Percentiles rank a stretch among this genome's conserved stretches.
Conservation (phyloP, 2,113 vertebrate species). For the Mustela lutreola region DNA sequence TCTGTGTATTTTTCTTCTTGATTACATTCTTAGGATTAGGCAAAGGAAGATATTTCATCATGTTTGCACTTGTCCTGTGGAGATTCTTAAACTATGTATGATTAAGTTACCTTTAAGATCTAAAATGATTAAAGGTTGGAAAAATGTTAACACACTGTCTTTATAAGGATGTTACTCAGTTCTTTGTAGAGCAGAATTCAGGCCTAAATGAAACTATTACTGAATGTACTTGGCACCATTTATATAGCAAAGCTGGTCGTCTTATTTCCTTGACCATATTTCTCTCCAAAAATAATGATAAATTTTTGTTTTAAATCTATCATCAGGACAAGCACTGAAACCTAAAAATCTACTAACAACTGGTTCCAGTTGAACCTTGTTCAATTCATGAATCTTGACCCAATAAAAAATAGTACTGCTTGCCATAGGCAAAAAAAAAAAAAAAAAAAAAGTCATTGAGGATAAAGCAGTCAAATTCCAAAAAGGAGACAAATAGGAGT, state of each 20-base stretch:
- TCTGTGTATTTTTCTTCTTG: conserved; percentile 30
- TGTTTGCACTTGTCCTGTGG: not conserved
- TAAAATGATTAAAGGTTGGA: conserved; percentile 10
- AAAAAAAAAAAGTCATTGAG: not conserved
- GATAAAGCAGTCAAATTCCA: conserved; percentile 28
- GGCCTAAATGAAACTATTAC: conserved; percentile 4
- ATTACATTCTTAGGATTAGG: conserved; percentile 45
- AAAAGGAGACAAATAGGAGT: not conserved
- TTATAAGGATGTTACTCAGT: conserved; percentile 18
- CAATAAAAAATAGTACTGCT: not conserved
- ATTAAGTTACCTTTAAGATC: conserved; percentile 40
- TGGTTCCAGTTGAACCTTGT: not conserved
- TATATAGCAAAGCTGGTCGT: not conserved
- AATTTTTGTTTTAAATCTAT: conserved; percentile 21
- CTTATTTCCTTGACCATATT: not conserved
- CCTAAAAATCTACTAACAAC: not conserved
- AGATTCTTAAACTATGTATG: conserved; percentile 34
- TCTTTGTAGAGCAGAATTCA: not conserved
- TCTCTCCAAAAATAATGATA: conserved; percentile 12
- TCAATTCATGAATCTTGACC: conserved; percentile 1
- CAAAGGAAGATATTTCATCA: conserved; percentile 42
- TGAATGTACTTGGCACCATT: conserved; percentile 8
- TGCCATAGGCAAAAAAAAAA: not conserved
- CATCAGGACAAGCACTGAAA: not conserved
- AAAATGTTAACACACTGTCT: not conserved